A percentile compares a stretch with the other conserved stretches of the same genome.
These are phyloP conservation scores for cat (Felis catus) DNA, from an alignment of 2,113 vertebrate species.

Conservation along the genomic window F.catus_Fca126_mat1.0 CM031419.1:193802501-193803000, in stretches of 20 bases:
- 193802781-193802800: background rate
- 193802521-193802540: background rate
- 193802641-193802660: background rate
- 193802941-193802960: background rate
- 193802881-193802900: background rate
- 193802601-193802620: background rate
- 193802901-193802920: background rate
- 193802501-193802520: background rate
- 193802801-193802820: background rate
- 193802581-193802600: background rate
- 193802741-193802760: background rate
- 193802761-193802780: background rate
- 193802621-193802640: background rate
- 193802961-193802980: background rate
- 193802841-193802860: background rate
- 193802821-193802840: background rate
- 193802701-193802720: background rate
- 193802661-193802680: background rate
- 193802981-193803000: background rate
- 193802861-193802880: background rate
- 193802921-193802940: background rate
- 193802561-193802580: background rate
- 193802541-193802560: background rate
- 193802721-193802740: background rate
- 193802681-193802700: background rate